Conservation (phyloP, 2,888 invertebrate genomes). For the Pristionchus fissidentatus region DNA sequence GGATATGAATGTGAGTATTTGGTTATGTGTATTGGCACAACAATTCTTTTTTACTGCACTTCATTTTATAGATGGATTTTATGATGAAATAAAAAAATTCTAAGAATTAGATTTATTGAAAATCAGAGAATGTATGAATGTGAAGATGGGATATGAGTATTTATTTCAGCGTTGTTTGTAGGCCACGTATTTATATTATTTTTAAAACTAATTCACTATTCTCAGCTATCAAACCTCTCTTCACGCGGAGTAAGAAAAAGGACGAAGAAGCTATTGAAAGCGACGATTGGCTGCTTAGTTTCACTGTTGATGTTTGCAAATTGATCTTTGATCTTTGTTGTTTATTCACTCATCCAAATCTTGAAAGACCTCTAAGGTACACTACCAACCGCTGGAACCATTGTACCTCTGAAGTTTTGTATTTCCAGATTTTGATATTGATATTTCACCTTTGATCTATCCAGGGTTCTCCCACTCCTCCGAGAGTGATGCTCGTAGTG, state of each 20-base stretch:
- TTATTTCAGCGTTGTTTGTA: too few species aligned
- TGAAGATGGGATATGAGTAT: too few species aligned
- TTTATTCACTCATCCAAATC: neutral
- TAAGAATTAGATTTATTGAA: too few species aligned
- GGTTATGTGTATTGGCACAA: too few species aligned
- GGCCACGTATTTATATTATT: too few species aligned
- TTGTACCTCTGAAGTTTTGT: too few species aligned
- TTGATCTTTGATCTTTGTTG: neutral
- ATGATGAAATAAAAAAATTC: too few species aligned
- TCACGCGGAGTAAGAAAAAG: conserved; percentile 62
- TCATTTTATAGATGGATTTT: too few species aligned
- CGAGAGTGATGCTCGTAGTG: neutral
- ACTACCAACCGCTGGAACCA: neutral
- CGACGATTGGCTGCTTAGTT: conserved; percentile 60
- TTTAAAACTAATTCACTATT: neutral
- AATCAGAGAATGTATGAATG: too few species aligned
- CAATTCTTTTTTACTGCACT: too few species aligned
- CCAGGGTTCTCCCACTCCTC: neutral
- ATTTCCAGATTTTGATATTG: neutral
- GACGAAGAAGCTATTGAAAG: conserved; percentile 50
- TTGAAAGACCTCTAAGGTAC: neutral
- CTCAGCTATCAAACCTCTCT: conserved; percentile 61
- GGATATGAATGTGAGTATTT: neutral
- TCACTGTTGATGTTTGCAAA: conserved; percentile 52
- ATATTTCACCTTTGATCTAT: neutral